These are phyloP conservation scores for Callyntrura guangdongensis DNA, from an alignment of 2,888 invertebrate genomes.

Conservation along the genomic window DNA sequence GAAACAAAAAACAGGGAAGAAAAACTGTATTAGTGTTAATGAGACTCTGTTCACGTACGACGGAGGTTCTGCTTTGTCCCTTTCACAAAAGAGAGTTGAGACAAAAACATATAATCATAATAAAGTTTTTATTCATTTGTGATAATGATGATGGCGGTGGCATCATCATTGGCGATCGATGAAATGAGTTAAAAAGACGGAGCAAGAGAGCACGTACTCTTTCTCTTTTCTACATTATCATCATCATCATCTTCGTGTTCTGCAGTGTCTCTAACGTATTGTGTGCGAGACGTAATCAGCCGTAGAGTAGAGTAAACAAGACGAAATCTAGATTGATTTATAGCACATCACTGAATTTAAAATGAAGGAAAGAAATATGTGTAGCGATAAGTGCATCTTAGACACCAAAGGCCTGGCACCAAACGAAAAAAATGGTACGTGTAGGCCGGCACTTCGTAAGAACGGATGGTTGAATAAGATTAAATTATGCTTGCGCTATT, in stretches of 20 bases:
- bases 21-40: neutral
- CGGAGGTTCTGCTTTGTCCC: neutral
- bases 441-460: neutral
- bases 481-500: conserved; percentile 57
- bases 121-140: conserved; percentile 8
- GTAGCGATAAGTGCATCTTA: conserved; percentile 37
- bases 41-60: neutral
- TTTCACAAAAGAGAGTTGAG: neutral
- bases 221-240: neutral
- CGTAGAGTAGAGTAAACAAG: neutral
- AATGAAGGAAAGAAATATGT: conserved; percentile 33
- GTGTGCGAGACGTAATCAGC: neutral
- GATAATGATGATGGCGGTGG: too few species aligned
- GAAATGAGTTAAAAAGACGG: too few species aligned
- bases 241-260: too few species aligned
- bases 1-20: neutral
- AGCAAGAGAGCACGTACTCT: neutral
- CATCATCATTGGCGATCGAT: neutral
- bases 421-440: conserved; percentile 18
- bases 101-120: conserved; percentile 7
- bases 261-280: too few species aligned
- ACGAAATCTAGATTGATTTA: conserved; percentile 24
- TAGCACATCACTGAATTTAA: conserved; percentile 28
- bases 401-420: conserved; percentile 20
- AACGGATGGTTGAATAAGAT: conserved; percentile 44